These are phyloP conservation scores for Melieria crassipennis DNA, from an alignment of 2,888 invertebrate species.

Conservation along the genomic window DNA sequence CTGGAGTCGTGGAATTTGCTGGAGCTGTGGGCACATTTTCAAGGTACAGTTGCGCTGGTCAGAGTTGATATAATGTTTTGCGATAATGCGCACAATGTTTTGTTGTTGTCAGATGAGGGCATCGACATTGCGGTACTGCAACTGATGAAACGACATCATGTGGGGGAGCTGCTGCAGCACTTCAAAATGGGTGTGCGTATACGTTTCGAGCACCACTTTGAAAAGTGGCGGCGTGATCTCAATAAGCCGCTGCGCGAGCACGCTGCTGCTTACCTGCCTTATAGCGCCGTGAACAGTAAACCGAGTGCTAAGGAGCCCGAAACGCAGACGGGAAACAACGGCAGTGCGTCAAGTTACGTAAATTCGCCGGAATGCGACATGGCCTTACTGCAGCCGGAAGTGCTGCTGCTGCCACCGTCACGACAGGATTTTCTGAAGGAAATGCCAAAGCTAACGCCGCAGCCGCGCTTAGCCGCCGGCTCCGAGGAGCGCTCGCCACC, in stretches of 20 bases:
- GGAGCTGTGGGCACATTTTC: constrained; percentile 51
- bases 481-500: constrained; percentile 20
- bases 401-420: constrained; percentile 10
- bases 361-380: neutral
- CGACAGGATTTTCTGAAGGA: constrained; percentile 14
- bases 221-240: constrained; percentile 55
- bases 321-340: neutral
- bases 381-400: neutral
- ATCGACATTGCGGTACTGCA: constrained; percentile 54
- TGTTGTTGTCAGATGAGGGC: constrained; percentile 50
- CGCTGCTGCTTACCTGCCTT: too few relatives aligned
- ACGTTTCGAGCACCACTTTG: constrained; percentile 57
- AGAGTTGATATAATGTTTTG: neutral
- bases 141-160: constrained; percentile 53
- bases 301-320: neutral
- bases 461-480: constrained; percentile 4
- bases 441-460: constrained; percentile 15
- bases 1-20: constrained; percentile 50
- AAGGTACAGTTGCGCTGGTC: constrained; percentile 44
- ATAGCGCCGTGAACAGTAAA: neutral
- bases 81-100: neutral
- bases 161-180: constrained; percentile 48
- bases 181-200: constrained; percentile 54
- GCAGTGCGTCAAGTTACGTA: neutral
- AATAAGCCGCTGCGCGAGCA: constrained; percentile 48